Conservation (phyloP, 2,888 invertebrate species). For the Rhorus exstirpatorius region DNA sequence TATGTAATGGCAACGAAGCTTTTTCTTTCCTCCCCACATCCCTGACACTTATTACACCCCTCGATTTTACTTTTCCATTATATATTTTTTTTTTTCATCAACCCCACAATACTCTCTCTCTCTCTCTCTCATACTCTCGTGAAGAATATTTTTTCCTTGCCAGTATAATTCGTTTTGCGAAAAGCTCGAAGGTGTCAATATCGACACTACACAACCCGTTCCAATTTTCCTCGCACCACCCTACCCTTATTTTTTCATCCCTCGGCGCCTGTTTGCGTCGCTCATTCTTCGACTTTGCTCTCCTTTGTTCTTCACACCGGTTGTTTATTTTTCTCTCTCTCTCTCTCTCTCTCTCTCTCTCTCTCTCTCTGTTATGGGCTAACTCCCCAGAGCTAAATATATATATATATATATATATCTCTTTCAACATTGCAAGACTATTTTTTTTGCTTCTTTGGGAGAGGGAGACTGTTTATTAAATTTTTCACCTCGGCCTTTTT, state of each 20-base stretch:
- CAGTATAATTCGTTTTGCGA: slow-evolving; percentile 70
- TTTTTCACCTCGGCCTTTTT: not conserved
- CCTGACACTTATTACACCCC: not conserved
- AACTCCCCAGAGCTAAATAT: no score
- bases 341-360: no score
- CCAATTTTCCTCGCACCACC: slow-evolving; percentile 17
- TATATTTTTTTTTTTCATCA: not conserved
- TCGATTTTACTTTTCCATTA: not conserved
- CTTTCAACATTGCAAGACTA: no score
- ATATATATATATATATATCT: no score
- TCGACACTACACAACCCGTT: slow-evolving; percentile 58
- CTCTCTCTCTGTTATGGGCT: no score
- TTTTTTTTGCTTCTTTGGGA: no score
- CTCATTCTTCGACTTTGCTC: slow-evolving; percentile 4
- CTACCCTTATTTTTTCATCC: slow-evolving; percentile 18
- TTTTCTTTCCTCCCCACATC: no score
- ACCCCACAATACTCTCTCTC: slow-evolving; percentile 2
- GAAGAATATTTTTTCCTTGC: slow-evolving; percentile 35
- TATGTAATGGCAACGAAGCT: no score
- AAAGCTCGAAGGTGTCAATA: slow-evolving; percentile 70
- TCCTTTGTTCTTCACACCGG: not conserved
- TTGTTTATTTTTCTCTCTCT: not conserved
- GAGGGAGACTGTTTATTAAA: no score
- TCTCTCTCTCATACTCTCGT: slow-evolving; percentile 15
- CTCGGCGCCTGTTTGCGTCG: slow-evolving; percentile 14